Evolutionary conservation across 2,797 vertebrate species (phyloP), one percentile per base, ranked within the genome.

Genomic region (Trachops cirrhosus): DNA sequence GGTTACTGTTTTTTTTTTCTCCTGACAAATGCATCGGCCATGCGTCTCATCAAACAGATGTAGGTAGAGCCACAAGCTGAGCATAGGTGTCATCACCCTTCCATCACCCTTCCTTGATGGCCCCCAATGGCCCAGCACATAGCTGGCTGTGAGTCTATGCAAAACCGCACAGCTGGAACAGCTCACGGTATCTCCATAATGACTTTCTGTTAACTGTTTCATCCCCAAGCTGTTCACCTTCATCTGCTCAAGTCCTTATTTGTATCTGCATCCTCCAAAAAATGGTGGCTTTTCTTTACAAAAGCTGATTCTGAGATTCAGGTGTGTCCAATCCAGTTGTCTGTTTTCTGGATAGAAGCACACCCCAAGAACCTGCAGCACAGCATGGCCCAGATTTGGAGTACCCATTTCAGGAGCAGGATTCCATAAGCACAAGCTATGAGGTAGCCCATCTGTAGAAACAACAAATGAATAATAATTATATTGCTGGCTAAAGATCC

Each of bases 311-410:
- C 48, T 62, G 62, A 86, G 74, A 89, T 24, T 74, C 22, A 3
- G 0, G 37, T 18, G 6, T 11, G 5, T 79, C 8, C 4, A 44
- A 48, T 50, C 59, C 16, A 48, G 0, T 12, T 73, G 52, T 64
- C 59, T 84, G 26, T 74, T 59, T 86, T 39, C 15, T 75, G 37
- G 16, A 82, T 0, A 44, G 77, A 94, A 87, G 44, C 5, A 68
- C 4, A 2, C 34, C 14, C 1, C 6, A 5, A 14, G 44, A 41
- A 41, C 32, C 41, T 37, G 18, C 44, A 19, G 9, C 4, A 4
- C 9, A 19, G 7, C 4, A 4, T 11, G 0, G 12, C 41, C 39
- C 32, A 2, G 9, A n/a, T 44, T 37, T 32, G 2, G 8, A 14
- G 6, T 10, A 48, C 3, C 29, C 18, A 19, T 14, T 32, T 41